Conservation (phyloP, 2,888 invertebrate genomes). For the Hofmannophila pseudospretella region DNA sequence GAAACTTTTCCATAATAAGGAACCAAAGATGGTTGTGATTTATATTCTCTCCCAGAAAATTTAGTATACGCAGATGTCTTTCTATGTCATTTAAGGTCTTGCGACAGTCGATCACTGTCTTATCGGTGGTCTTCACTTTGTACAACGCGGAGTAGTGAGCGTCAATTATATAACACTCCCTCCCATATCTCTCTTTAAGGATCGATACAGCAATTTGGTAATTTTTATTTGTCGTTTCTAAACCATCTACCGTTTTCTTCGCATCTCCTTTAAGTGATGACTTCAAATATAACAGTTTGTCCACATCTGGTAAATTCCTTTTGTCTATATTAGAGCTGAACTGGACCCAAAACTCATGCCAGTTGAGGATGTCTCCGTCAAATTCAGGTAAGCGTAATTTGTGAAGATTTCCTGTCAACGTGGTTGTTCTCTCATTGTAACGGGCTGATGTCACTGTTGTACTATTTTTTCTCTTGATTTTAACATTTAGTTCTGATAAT, state of each 20-base stretch:
- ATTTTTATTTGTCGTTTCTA: conserved; percentile 6
- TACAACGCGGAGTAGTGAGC: background rate
- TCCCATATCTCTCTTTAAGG: background rate
- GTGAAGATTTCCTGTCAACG: background rate
- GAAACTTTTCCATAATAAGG: too few relatives aligned
- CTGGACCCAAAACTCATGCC: conserved; percentile 2
- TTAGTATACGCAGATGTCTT: too few relatives aligned
- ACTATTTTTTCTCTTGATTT: too few relatives aligned
- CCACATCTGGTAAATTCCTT: conserved; percentile 1
- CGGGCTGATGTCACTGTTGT: too few relatives aligned
- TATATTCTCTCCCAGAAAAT: too few relatives aligned
- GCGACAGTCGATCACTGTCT: too few relatives aligned
- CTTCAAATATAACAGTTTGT: background rate
- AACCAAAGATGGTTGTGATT: too few relatives aligned
- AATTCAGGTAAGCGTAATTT: background rate
- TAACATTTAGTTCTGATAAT: too few relatives aligned
- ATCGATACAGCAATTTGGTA: background rate
- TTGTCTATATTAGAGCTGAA: background rate
- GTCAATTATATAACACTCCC: background rate
- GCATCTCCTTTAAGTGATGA: background rate
- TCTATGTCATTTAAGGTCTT: too few relatives aligned
- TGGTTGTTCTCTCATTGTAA: too few relatives aligned
- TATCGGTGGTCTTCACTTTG: too few relatives aligned
- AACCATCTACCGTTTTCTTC: background rate
- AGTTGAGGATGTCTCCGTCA: background rate